Base-by-base conservation (phyloP, 1,140 invertebrate species). In the Drosophila ananassae region DNA sequence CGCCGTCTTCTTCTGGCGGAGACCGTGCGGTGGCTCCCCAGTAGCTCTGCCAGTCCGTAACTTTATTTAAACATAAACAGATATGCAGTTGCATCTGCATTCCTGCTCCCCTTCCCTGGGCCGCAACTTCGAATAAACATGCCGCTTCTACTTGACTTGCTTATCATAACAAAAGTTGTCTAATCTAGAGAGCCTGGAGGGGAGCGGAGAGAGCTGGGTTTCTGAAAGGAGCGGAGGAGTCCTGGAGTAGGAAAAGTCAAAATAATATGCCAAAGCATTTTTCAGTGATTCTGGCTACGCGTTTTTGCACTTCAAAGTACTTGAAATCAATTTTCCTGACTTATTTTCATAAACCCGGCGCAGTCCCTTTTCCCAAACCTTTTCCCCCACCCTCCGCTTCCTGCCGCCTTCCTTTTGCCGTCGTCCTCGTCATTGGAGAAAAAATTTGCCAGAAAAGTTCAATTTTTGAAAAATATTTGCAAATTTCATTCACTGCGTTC, bases 381-480 rank as follows among this genome's bases (percentile, higher is more conserved):
- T n/a, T n/a, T n/a, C n/a, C n/a, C n/a, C 9, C n/a, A 8, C 8
- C n/a, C 48, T 62, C 32, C 56, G 37, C n/a, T 61, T 62, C 46
- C 56, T 61, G 56, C 25, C 44, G 30, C 28, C 32, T 37, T 32
- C 57, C 48, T 46, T 44, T 39, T 13, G 2, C 37, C 39, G 8
- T 46, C 37, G 12, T 17, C 46, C 21, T 41, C 61, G 51, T 34
- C 76, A 21, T 61, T 52, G 66, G 77, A 54, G 60, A 87, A 87
- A 85, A 89, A 85, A 85, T 85, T 89, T 89, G 83, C 79, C 83
- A 87, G 83, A 87, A 82, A 82, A 83, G 87, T 89, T 90, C 87
- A 90, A 90, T 89, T 90, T 90, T 90, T 90, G 82, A 90, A 90
- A 90, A 90, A 90, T 90, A 89, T 89, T 89, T 90, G 81, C 79